Evolutionary conservation across 2,113 vertebrate genomes (phyloP).

Genomic region (Accipiter cooperii): DNA sequence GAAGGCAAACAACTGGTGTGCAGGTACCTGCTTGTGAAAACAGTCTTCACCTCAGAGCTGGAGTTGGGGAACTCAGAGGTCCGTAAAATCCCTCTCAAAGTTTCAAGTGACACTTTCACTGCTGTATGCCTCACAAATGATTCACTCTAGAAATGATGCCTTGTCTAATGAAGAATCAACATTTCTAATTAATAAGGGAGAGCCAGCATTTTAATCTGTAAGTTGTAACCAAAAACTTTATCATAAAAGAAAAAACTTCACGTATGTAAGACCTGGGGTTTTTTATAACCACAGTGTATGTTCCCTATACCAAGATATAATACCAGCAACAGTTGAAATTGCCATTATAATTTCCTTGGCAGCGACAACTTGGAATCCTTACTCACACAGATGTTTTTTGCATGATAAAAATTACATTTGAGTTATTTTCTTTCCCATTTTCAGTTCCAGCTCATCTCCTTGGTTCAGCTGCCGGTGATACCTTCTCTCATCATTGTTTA

Average conservation of each 20-base stretch:
- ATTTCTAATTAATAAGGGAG: not conserved
- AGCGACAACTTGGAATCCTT: not conserved
- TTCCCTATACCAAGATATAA: not conserved
- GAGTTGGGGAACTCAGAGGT: not conserved
- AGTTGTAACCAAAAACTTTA: not conserved
- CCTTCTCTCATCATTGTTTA: not conserved
- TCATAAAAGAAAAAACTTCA: not conserved
- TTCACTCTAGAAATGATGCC: not conserved
- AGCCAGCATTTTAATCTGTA: not conserved
- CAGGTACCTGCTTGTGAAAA: not conserved
- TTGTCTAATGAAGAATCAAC: not conserved
- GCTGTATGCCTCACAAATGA: not conserved
- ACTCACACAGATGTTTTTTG: conserved; percentile 3
- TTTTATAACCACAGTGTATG: not conserved
- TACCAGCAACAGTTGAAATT: not conserved
- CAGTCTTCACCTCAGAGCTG: not conserved
- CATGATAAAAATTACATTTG: not conserved
- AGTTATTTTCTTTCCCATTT: not conserved
- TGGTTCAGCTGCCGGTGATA: not conserved
- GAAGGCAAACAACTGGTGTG: not conserved
- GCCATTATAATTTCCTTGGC: conserved; percentile 7
- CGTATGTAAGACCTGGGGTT: not conserved
- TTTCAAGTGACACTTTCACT: not conserved
- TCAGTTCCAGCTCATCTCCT: not conserved
- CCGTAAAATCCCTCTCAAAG: not conserved